Evolutionary conservation across 2,113 vertebrate species (phyloP).

Genomic region (Diadophis punctatus): DNA sequence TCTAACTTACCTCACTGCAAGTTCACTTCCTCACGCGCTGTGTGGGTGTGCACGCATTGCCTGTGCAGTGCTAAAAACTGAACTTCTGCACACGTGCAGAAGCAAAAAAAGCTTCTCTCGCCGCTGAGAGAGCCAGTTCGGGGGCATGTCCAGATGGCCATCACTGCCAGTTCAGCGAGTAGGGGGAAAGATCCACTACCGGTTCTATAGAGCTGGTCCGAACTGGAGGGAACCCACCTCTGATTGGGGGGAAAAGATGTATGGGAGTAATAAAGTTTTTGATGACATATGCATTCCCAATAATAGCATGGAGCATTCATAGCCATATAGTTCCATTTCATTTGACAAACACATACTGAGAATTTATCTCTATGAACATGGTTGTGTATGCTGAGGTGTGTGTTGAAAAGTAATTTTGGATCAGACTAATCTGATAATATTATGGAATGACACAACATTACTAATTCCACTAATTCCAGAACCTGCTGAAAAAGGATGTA

Average conservation of each 20-base stretch:
- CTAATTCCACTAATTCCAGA: rapidly evolving
- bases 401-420: background rate
- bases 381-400: background rate
- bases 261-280: background rate
- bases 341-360: background rate
- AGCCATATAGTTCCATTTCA: background rate
- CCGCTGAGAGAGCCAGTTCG: no score
- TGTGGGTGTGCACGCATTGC: no score
- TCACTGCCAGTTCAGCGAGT: no score
- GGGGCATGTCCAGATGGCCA: no score
- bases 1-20: no score
- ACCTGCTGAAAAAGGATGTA: background rate
- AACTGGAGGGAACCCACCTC: no score
- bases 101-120: no score
- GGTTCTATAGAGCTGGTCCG: no score
- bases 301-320: background rate
- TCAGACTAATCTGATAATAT: background rate
- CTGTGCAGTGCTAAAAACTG: no score
- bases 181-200: no score
- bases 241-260: background rate
- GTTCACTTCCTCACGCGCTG: no score
- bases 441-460: background rate
- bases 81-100: no score
- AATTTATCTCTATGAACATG: background rate
- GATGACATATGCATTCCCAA: background rate